phyloP scores from a whole-genome alignment of 2,797 vertebrate species.

The Sebastes kiyomatsui region DNA sequence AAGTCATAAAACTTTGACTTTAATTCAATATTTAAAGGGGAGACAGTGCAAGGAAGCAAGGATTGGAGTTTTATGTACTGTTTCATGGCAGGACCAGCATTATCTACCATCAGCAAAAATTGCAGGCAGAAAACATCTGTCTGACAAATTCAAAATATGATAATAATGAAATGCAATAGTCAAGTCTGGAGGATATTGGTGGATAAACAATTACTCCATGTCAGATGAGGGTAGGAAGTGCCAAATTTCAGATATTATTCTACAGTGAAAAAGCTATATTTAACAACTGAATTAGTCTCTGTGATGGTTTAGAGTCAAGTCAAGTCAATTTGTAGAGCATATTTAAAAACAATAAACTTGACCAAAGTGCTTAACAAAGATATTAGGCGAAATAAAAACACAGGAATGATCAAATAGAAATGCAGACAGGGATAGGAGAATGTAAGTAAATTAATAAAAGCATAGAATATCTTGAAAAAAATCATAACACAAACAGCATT shows the following conservation, averaged over 20 bases:
- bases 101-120: neutral
- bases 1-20: conserved; percentile 26
- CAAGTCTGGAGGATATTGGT: neutral
- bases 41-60: neutral
- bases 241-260: neutral
- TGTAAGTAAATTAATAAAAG: neutral
- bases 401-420: neutral
- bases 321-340: neutral
- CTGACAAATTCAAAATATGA: neutral
- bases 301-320: neutral
- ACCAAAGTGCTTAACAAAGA: neutral
- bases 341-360: neutral
- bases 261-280: neutral
- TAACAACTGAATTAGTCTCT: neutral
- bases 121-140: neutral
- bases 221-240: neutral
- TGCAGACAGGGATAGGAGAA: neutral
- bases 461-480: neutral
- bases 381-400: neutral
- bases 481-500: neutral
- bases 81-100: neutral
- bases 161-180: neutral
- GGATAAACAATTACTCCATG: neutral
- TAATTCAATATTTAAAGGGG: conserved; percentile 17
- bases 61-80: neutral